Base-by-base conservation (phyloP, 2,888 invertebrate species). In the Smittia aterrima region DNA sequence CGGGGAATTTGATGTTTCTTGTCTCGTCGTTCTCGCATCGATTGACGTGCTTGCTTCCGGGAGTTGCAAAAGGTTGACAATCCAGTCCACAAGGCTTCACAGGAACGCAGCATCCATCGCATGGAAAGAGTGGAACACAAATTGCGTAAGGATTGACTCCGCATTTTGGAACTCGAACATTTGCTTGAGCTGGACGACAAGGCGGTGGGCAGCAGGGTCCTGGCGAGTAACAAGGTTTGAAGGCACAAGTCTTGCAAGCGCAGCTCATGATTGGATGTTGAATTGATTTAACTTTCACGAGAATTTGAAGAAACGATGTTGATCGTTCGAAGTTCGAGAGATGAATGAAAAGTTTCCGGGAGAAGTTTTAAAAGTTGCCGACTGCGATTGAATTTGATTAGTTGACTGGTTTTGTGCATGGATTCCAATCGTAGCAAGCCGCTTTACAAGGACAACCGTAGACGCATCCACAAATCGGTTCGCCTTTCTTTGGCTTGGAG, bases 351-450 rank as follows among this genome's bases (percentile, higher is more conserved):
- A 25, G 6, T 47, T 40, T 47, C 11, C 47, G 32, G 32, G 16
- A 47, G n/a, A 25, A 41, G 41, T 41, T 67, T 25, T 24, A 13
- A 66, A 70, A 25, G 18, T 70, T 53, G 25, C 4, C 47, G 58
- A 66, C 27, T 70, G 70, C 4, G 70, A 67, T 38, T 22, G 16
- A 53, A 58, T 27, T 64, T 64, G 53, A 7, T 22, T 64, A 9
- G 22, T 64, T 64, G 11, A 11, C 9, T 67, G 67, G 9, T 40
- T 67, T 67, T n/a, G n/a, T 38, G 13, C 66, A 66, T 13, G 74
- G 66, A 47, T 74, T 66, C 74, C 74, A 74, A 38, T 74, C 47
- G 25, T 74, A 74, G 54, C 74, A 74, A 18, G 64, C 66, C 9
- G 74, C 74, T 53, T 74, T 74, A 62, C 74, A 74, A 7, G 74